Conservation (phyloP, 2,113 vertebrate species). For the Lophochroa leadbeateri region DNA sequence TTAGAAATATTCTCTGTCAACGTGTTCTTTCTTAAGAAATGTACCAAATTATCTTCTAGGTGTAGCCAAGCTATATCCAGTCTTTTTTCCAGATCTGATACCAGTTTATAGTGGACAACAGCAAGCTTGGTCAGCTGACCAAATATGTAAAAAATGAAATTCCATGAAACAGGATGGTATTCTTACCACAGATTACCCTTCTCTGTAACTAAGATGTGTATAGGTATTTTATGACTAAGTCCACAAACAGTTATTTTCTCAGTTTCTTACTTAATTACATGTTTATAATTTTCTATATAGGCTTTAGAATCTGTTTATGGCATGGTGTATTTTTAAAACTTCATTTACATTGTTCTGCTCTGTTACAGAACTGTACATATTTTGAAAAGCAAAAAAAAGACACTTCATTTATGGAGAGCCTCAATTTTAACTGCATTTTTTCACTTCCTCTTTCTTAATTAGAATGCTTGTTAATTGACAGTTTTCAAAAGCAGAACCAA, state of each 20-base stretch:
- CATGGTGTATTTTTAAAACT: neutral
- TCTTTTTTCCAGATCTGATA: neutral
- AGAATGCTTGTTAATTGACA: neutral
- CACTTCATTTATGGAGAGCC: conserved; percentile 1
- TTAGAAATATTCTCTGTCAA: neutral
- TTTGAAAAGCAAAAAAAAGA: neutral
- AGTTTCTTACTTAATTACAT: conserved; percentile 14
- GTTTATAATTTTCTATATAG: neutral
- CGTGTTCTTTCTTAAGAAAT: neutral
- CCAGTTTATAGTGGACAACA: neutral
- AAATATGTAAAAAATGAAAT: neutral
- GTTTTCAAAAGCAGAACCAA: conserved; percentile 17
- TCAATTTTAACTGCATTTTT: conserved; percentile 24
- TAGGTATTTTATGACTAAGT: neutral
- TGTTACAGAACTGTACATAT: neutral
- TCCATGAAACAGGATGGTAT: neutral
- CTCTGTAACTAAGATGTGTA: neutral
- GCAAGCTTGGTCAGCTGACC: neutral
- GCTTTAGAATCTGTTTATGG: neutral
- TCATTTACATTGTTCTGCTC: neutral
- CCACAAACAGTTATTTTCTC: neutral
- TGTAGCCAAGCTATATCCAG: neutral
- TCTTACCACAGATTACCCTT: neutral
- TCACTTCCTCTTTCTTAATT: neutral
- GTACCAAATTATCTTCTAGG: neutral